A percentile compares a stretch with the other conserved stretches of the same genome.
phyloP scores from a whole-genome alignment of 92 coral and sea anemone genomes.

The Zoanthus solanderi region DNA sequence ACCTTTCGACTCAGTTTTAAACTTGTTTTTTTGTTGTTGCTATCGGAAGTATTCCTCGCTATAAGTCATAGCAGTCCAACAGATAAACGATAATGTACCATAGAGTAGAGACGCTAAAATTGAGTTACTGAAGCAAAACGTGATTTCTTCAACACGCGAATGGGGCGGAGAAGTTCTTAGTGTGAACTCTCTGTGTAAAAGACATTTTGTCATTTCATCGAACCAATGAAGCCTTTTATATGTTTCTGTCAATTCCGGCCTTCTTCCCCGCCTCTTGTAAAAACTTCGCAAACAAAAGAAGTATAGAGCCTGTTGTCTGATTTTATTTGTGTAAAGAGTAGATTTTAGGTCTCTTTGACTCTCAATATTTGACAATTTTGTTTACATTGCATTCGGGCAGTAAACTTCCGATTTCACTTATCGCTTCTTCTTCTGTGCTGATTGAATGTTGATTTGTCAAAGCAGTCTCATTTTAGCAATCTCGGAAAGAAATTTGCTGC shows the following conservation, averaged over 20 bases:
- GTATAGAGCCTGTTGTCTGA: slow-evolving; percentile 29
- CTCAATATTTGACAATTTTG: slow-evolving; percentile 24
- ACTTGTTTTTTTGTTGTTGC: not conserved
- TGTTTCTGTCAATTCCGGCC: slow-evolving; percentile 30
- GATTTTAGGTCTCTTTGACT: slow-evolving; percentile 48
- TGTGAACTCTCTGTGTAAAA: slow-evolving; percentile 44
- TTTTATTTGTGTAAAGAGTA: slow-evolving; percentile 34
- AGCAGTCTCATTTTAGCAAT: slow-evolving; percentile 6
- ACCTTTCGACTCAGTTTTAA: not conserved
- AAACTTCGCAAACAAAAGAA: slow-evolving; percentile 41
- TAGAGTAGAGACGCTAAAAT: not conserved
- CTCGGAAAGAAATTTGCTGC: slow-evolving; percentile 17
- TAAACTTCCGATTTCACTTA: slow-evolving; percentile 76
- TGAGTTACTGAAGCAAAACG: slow-evolving; percentile 44
- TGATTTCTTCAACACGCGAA: slow-evolving; percentile 48
- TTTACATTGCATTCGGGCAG: slow-evolving; percentile 57
- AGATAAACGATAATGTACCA: slow-evolving; percentile 10
- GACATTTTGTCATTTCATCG: slow-evolving; percentile 33
- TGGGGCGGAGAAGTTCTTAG: slow-evolving; percentile 55
- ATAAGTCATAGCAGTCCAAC: not conserved
- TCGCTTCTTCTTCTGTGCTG: slow-evolving; percentile 45
- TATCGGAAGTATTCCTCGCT: not conserved
- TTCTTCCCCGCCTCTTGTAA: slow-evolving; percentile 37
- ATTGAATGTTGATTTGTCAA: slow-evolving; percentile 38
- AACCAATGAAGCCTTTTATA: slow-evolving; percentile 43